Evolutionary conservation across 2,888 invertebrate genomes (phyloP).

Genomic region (Scaptomyza parva): DNA sequence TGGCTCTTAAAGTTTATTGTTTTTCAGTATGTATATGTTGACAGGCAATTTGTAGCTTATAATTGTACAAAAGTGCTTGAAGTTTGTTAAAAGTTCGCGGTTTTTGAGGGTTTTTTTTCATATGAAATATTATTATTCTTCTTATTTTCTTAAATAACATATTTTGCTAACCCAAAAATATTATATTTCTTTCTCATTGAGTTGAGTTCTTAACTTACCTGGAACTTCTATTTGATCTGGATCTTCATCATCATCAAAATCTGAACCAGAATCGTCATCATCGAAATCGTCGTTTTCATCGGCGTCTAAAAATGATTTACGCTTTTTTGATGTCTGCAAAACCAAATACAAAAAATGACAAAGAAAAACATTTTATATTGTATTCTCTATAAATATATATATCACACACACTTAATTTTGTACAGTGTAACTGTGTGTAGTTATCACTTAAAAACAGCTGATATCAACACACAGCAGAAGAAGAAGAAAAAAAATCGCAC

Average conservation of each 20-base stretch:
- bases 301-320: constrained; percentile 56
- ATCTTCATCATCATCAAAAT: constrained; percentile 95
- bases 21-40: not conserved
- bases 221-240: constrained; percentile 96
- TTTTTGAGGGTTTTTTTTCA: not conserved
- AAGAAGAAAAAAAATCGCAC: constrained; percentile 1
- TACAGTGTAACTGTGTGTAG: constrained; percentile 7
- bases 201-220: constrained; percentile 86
- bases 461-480: constrained; percentile 1
- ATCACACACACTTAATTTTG: not conserved
- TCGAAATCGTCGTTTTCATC: constrained; percentile 86
- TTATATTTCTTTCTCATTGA: no score
- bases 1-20: not conserved
- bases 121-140: no score
- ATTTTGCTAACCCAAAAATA: no score
- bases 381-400: not conserved
- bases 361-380: constrained; percentile 9
- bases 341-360: constrained; percentile 20
- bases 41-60: not conserved
- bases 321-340: constrained; percentile 80
- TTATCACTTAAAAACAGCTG: constrained; percentile 20
- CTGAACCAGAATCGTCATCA: constrained; percentile 88
- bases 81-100: not conserved
- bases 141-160: no score
- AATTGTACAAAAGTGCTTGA: not conserved